Evolutionary conservation across 2,113 vertebrate species (phyloP).

Genomic region (Irena cyanogastra): DNA sequence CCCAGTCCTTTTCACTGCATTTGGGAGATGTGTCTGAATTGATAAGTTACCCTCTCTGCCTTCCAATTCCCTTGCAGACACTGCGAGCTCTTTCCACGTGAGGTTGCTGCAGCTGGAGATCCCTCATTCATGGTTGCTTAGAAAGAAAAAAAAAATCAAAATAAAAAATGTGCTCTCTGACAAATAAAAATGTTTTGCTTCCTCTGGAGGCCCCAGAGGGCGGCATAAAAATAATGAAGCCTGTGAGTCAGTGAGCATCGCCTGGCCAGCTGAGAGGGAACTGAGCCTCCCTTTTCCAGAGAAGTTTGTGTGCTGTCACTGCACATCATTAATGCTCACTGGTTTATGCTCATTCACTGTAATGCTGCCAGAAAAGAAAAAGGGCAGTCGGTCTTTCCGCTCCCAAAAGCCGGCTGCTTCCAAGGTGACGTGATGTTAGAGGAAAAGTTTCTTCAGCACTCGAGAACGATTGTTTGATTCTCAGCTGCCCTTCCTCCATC

Average conservation of each 20-base stretch:
- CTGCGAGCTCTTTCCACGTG: neutral
- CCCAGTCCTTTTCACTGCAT: neutral
- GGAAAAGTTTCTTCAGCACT: neutral
- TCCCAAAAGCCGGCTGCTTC: neutral
- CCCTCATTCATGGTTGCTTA: constrained; percentile 42
- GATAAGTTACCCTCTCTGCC: neutral
- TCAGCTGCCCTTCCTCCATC: neutral
- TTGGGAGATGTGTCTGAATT: neutral
- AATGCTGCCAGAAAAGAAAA: constrained; percentile 33
- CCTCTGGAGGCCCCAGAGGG: constrained; percentile 48
- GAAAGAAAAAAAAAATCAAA: neutral
- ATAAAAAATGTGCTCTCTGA: constrained; percentile 17
- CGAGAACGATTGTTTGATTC: neutral
- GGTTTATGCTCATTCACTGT: constrained; percentile 34
- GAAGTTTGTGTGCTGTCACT: constrained; percentile 47
- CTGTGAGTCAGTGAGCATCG: constrained; percentile 42
- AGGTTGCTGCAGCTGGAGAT: constrained; percentile 6
- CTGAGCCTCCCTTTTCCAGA: constrained; percentile 1
- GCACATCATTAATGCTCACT: constrained; percentile 8
- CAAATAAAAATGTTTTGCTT: constrained; percentile 53
- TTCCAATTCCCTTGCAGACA: neutral
- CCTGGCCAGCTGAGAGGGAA: constrained; percentile 26
- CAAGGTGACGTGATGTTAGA: neutral
- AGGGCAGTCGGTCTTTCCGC: neutral
- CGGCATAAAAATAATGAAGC: constrained; percentile 9